A percentile compares a stretch with the other conserved stretches of the same genome.
Conservation (phyloP, 2,113 vertebrate genomes). For the Corynorhinus townsendii region DNA sequence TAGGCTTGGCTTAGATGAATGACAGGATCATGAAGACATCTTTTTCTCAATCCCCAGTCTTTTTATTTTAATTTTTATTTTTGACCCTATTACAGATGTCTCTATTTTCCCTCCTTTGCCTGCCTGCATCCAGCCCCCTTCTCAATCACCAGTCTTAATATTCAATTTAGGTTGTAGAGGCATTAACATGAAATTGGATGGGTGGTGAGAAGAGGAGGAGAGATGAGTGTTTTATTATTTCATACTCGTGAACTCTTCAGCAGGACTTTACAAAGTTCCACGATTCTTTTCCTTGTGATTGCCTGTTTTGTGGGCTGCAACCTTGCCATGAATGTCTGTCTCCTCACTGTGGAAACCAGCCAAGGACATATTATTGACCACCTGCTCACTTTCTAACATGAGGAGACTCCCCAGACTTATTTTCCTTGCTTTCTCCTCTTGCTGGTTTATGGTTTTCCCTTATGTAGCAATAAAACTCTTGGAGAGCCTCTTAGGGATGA, state of each 20-base stretch:
- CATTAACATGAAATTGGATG: background rate
- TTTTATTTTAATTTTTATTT: background rate
- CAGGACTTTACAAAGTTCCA: background rate
- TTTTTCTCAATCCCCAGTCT: background rate
- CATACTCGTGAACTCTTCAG: background rate
- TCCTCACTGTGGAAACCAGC: constrained; percentile 59
- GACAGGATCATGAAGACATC: background rate
- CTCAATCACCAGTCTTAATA: background rate
- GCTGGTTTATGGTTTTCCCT: constrained; percentile 71
- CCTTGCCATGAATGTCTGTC: constrained; percentile 66
- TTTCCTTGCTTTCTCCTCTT: constrained; percentile 73
- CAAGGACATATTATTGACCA: constrained; percentile 59
- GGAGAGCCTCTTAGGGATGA: constrained; percentile 69
- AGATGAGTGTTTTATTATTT: background rate
- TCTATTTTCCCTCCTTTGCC: no score
- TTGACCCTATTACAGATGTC: no score
- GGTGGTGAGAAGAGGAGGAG: background rate
- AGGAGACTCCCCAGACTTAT: constrained; percentile 58
- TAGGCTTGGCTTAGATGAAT: background rate
- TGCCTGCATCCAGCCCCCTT: background rate
- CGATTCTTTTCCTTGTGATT: constrained; percentile 13
- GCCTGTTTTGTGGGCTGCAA: constrained; percentile 34
- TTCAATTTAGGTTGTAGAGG: background rate
- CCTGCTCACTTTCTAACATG: constrained; percentile 74
- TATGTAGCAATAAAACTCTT: constrained; percentile 75